Evolutionary conservation across 1,140 invertebrate genomes (phyloP).

Genomic region (Brachionus koreanus): DNA sequence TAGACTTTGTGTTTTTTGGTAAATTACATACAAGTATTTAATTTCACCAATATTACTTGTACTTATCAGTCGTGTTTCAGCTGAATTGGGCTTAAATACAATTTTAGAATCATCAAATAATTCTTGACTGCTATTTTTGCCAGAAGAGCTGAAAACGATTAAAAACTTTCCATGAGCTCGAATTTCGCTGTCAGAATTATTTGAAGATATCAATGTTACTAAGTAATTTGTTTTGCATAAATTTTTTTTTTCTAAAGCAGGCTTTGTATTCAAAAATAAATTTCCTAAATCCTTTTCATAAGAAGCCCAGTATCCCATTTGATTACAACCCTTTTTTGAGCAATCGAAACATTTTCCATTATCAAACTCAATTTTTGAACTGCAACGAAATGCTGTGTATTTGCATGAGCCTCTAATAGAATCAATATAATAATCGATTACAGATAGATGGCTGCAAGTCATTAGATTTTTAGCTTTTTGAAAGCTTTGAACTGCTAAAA

Average conservation of each 20-base stretch:
- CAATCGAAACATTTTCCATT: constrained; percentile 17
- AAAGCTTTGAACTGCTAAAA: not conserved
- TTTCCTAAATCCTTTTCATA: not conserved
- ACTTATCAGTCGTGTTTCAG: not conserved
- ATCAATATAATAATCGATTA: constrained; percentile 20
- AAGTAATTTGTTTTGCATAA: not conserved
- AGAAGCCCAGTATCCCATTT: constrained; percentile 39
- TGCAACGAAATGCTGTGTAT: constrained; percentile 9
- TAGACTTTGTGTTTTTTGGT: not conserved
- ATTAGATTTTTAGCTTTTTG: not conserved
- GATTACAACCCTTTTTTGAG: constrained; percentile 9
- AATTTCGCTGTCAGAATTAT: not conserved
- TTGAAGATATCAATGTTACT: not conserved
- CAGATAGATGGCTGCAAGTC: constrained; percentile 3
- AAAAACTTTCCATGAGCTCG: not conserved
- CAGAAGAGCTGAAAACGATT: not conserved
- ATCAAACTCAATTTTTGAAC: not conserved
- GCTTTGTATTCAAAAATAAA: constrained; percentile 32
- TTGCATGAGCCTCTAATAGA: not conserved
- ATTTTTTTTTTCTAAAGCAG: not conserved
- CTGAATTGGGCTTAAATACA: not conserved
- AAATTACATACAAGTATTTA: not conserved
- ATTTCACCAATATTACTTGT: not conserved
- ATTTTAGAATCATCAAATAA: not conserved
- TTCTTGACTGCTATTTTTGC: not conserved